These are phyloP conservation scores for Cheilosia vernalis DNA, from an alignment of 2,888 invertebrate species.

Conservation along the genomic window DNA sequence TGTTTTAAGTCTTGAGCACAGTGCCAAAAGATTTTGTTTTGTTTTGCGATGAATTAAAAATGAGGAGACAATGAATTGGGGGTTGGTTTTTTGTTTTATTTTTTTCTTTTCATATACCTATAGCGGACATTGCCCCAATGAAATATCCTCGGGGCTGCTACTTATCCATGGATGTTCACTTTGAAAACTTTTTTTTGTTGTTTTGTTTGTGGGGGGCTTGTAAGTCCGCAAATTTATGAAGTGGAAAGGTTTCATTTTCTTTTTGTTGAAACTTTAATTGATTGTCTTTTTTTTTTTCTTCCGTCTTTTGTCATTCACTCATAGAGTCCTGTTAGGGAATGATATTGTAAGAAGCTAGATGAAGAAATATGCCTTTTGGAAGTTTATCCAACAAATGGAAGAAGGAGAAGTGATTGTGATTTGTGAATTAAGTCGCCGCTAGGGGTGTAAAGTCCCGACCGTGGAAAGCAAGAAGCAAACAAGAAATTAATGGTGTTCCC, in stretches of 20 bases:
- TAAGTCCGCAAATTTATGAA: neutral
- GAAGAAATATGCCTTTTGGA: too few species aligned
- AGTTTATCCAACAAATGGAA: too few species aligned
- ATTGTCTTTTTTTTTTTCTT: neutral
- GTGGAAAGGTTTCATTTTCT: conserved; percentile 1
- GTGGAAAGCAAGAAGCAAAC: too few species aligned
- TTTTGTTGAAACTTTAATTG: conserved; percentile 24
- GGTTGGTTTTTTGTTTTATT: conserved; percentile 38
- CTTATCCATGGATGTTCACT: conserved; percentile 57
- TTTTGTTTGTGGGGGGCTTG: neutral
- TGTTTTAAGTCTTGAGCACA: conserved; percentile 18
- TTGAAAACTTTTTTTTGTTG: neutral
- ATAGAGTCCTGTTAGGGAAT: too few species aligned
- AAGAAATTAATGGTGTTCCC: too few species aligned
- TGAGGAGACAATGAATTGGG: conserved; percentile 71
- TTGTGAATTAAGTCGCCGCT: too few species aligned
- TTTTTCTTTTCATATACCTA: conserved; percentile 9
- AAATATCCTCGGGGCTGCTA: conserved; percentile 49
- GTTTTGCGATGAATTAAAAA: conserved; percentile 73
- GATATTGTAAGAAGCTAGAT: too few species aligned
- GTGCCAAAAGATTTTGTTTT: conserved; percentile 69
- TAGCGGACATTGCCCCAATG: conserved; percentile 68
- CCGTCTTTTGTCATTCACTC: too few species aligned
- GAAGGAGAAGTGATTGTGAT: too few species aligned
- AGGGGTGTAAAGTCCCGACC: too few species aligned